Evolutionary conservation across 2,113 vertebrate genomes (phyloP), one percentile per base, ranked within the genome.

Genomic region (Callipepla squamata): DNA sequence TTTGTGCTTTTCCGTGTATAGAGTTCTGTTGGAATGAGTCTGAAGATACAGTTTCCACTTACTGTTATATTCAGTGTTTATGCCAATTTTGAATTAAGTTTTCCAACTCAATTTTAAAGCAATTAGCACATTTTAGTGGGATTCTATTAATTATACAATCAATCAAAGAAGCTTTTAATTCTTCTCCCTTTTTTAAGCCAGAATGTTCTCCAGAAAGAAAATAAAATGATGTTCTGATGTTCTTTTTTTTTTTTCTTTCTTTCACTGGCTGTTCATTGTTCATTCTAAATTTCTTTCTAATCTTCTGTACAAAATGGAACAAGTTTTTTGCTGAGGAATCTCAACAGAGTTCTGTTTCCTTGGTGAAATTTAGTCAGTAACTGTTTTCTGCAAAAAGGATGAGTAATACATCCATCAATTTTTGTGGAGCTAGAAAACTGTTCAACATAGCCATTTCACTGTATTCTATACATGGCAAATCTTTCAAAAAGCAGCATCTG

Each of bases 41-140:
- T 51, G 28, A 85, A 82, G 28, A 55, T 32, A 40, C 7, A 26
- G 4, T 69, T 85, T 84, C 82, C 47, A 59, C 10, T 74, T 67
- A 50, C 18, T 57, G 55, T 18, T 82, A n/a, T 70, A 25, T 72
- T 70, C 47, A 87, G 32, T 34, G 25, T 47, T 93, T 82, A 72
- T 59, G 34, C 9, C 70, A 87, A 55, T 55, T 91, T 87, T 80
- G 15, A 92, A 94, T 92, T 90, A 85, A 95, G 87, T 87, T 92
- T 40, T 90, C 66, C 36, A 58, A 69, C 66, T 89, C 34, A 32
- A 70, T 85, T 93, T 89, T 89, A 82, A 91, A 91, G 42, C 38
- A 81, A 85, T 89, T 93, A 92, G 9, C 25, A 70, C 66, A 45
- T 42, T 57, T 95, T 91, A 77, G 59, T 87, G 45, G 22, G 80